phyloP scores from a whole-genome alignment of 1,140 invertebrate genomes.

The Tribolium castaneum region DNA sequence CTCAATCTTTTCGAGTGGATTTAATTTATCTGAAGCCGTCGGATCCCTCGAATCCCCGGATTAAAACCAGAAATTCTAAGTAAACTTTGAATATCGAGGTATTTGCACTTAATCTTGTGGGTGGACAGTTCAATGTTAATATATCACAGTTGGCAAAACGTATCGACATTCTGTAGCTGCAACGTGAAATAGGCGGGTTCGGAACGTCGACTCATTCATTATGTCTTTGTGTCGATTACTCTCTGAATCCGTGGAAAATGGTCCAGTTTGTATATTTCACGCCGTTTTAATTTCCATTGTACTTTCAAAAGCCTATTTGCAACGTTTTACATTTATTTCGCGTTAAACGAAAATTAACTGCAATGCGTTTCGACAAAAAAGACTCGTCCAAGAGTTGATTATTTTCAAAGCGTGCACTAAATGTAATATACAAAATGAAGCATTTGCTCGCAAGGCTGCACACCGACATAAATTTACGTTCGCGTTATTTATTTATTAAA shows the following conservation, averaged over 20 bases:
- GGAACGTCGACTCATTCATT: conserved; percentile 47
- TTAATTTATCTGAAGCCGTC: conserved; percentile 4
- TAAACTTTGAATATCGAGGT: conserved; percentile 50
- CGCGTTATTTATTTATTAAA: too few relatives aligned
- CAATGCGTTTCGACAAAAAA: not conserved
- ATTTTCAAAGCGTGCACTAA: not conserved
- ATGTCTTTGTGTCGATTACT: conserved; percentile 48
- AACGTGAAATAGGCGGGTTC: conserved; percentile 51
- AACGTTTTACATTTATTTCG: conserved; percentile 31
- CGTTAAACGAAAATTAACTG: conserved; percentile 19
- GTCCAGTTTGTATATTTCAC: conserved; percentile 33
- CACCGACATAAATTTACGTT: too few relatives aligned
- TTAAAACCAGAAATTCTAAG: conserved; percentile 42
- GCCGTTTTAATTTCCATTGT: conserved; percentile 30
- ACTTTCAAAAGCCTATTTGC: conserved; percentile 17
- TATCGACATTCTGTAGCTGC: conserved; percentile 50
- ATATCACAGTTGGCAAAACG: conserved; percentile 56
- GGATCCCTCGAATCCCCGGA: conserved; percentile 3
- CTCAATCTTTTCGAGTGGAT: conserved; percentile 10
- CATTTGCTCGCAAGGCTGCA: not conserved
- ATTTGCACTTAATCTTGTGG: conserved; percentile 54
- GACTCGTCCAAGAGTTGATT: not conserved
- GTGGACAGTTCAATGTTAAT: conserved; percentile 55
- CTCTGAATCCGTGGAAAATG: conserved; percentile 33
- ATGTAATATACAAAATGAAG: not conserved